Evolutionary conservation across 2,797 vertebrate species (phyloP).

Genomic region (Heteromormyrus szaboi): DNA sequence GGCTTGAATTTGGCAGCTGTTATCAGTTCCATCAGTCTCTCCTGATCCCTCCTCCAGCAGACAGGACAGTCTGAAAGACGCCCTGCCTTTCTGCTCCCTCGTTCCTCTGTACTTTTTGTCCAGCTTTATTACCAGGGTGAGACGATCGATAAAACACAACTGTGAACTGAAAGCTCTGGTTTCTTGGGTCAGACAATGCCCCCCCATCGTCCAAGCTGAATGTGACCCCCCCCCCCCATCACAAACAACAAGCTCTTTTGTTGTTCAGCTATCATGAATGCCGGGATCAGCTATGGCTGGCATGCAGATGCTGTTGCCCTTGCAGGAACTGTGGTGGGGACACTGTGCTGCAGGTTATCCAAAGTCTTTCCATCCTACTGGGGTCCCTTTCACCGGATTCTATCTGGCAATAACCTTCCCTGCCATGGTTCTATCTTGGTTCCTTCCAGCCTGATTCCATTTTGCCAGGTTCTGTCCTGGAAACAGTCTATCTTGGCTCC

Average conservation of each 20-base stretch:
- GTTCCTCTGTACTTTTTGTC: neutral
- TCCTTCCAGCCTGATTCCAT: neutral
- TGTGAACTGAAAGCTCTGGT: neutral
- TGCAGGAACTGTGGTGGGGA: neutral
- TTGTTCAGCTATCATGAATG: neutral
- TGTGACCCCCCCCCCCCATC: neutral
- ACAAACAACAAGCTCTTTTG: neutral
- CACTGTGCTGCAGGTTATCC: neutral
- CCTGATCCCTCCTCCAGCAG: neutral
- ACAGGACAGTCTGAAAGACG: neutral
- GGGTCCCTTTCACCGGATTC: neutral
- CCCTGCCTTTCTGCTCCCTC: neutral
- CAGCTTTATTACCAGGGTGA: neutral
- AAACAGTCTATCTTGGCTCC: neutral
- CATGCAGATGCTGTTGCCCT: neutral
- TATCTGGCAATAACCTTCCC: neutral
- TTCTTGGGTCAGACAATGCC: neutral
- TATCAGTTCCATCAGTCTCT: neutral
- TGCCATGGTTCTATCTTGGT: neutral
- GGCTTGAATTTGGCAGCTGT: neutral
- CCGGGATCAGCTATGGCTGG: neutral
- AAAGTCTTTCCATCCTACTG: neutral
- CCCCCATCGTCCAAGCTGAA: neutral
- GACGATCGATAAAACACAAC: neutral
- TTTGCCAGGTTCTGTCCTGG: neutral